Evolutionary conservation across 2,888 invertebrate genomes (phyloP), one percentile per base, ranked within the genome.

Genomic region (Eristalinus sepulchralis): DNA sequence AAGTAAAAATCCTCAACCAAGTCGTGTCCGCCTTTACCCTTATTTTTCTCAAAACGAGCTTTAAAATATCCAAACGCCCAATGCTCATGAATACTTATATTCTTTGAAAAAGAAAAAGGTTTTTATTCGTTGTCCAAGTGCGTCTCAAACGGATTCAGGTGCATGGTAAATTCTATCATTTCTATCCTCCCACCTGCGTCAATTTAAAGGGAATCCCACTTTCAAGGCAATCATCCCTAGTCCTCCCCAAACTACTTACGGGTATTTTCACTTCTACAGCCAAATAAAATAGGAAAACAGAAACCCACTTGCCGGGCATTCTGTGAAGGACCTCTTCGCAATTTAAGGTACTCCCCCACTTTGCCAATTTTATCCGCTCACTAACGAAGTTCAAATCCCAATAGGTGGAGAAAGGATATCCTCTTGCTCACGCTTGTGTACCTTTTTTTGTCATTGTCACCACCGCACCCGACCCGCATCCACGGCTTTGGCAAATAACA

Each of bases 391-490:
- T 71, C 13, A 47, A 60, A n/a, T 60, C 20, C 9, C 59, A 71
- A 59, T 73, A 33, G 31, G 39, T 27, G 57, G 36, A 67, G 22
- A 24, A 31, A 67, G 55, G 33, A 55, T 36, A 72, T 53, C 24
- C 53, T 59, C 5, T 27, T 11, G 36, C 24, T 39, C 36, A 67
- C 47, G 57, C 39, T 68, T 22, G 36, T 24, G 53, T 71, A 55
- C 36, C 55, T 27, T 71, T 59, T 76, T 79, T 84, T 71, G 75
- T 75, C 70, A 75, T 71, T 34, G 62, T 55, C 62, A 10, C 20
- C 20, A 33, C 33, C 39, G 17, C n/a, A 53, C 17, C 10, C 53
- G 1, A 8, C 5, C 22, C 10, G n/a, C 39, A 2, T 9, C 3
- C 11, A 4, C 24, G 9, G 22, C 24, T 10, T 57, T 57, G 22